Percentiles rank a stretch among this genome's conserved stretches.
phyloP scores from a whole-genome alignment of 2,888 invertebrate genomes.

The Rhamphomyia laevipes region DNA sequence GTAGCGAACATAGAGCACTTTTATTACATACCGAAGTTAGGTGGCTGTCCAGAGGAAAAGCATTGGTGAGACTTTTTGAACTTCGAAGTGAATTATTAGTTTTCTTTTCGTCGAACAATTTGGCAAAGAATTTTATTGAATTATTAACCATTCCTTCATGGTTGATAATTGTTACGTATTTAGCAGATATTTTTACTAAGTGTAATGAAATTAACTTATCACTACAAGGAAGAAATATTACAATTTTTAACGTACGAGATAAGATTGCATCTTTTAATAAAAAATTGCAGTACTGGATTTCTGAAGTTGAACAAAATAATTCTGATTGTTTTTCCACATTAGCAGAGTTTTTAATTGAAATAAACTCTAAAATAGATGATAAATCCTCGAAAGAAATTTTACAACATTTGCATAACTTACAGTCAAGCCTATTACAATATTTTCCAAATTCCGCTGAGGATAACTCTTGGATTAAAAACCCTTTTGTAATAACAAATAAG shows the following conservation, averaged over 20 bases:
- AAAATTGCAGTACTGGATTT: not conserved
- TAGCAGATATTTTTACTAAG: not conserved
- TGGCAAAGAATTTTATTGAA: not conserved
- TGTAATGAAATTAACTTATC: not conserved
- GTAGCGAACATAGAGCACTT: not conserved
- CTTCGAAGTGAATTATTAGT: not conserved
- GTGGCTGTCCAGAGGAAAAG: constrained; percentile 1
- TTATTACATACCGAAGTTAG: constrained; percentile 1
- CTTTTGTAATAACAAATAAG: not conserved
- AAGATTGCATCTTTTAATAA: not conserved
- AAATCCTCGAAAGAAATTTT: not conserved
- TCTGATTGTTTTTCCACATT: not conserved
- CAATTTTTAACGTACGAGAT: not conserved
- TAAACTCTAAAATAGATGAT: not conserved
- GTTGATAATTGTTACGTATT: not conserved
- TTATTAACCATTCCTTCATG: not conserved
- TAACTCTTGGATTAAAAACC: not conserved
- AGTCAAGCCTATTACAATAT: not conserved
- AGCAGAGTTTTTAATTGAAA: not conserved
- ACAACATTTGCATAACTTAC: not conserved
- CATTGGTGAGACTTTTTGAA: not conserved
- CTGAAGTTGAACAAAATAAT: not conserved
- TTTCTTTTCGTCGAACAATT: not conserved
- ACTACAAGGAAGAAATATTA: not conserved
- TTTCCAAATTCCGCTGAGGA: not conserved